Conservation (phyloP, 2,888 invertebrate genomes). For the Esperia sulphurella region DNA sequence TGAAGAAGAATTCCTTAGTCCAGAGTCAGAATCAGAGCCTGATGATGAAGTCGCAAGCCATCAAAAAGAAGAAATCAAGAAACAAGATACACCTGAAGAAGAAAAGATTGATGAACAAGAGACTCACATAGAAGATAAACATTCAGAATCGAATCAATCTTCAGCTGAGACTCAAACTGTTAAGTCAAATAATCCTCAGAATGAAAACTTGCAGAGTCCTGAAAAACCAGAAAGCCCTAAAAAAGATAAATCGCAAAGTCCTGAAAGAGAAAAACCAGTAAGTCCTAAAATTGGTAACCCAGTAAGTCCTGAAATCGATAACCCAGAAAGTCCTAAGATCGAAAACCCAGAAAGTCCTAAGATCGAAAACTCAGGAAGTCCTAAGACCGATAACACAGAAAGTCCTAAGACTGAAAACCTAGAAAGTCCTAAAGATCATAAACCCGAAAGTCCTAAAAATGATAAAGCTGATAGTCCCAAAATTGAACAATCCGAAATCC, state of each 20-base stretch:
- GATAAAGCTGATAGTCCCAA: conserved; percentile 12
- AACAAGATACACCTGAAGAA: neutral
- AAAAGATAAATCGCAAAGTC: neutral
- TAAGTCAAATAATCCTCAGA: neutral
- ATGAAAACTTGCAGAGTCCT: neutral
- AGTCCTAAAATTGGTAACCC: neutral
- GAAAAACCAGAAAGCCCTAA: too few species aligned
- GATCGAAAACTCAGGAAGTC: neutral
- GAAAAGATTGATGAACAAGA: neutral
- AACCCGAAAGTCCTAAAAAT: conserved; percentile 5
- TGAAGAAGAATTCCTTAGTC: conserved; percentile 71
- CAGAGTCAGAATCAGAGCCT: conserved; percentile 66
- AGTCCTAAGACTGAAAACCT: conserved; percentile 13
- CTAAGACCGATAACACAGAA: neutral
- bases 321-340: neutral
- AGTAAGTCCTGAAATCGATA: neutral
- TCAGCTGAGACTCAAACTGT: neutral
- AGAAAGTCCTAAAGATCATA: neutral
- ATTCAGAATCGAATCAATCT: neutral
- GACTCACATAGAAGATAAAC: neutral
- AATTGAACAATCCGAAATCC: conserved; percentile 9
- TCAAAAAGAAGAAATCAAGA: conserved; percentile 10
- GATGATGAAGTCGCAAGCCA: conserved; percentile 43
- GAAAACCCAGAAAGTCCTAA: conserved; percentile 5
- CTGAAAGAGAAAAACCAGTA: neutral